Conservation (phyloP, 1,140 invertebrate species). For the Lepidostoma basale region DNA sequence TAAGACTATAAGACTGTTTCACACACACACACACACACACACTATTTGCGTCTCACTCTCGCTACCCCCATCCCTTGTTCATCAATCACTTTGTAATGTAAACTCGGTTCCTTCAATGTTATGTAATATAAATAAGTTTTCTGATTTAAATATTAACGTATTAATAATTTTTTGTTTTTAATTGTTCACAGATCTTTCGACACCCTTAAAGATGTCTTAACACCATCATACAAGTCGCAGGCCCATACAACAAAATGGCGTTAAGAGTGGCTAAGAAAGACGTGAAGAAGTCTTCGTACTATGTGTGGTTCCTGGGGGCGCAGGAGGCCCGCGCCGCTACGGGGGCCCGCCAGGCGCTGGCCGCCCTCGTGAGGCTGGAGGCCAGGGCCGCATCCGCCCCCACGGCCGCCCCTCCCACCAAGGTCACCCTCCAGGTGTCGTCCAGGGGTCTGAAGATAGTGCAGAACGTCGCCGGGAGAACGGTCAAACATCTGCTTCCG, state of each 20-base stretch:
- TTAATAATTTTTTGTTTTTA: too few species aligned
- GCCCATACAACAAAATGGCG: slow-evolving; percentile 59
- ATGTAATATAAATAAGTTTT: too few species aligned
- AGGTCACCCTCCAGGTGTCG: slow-evolving; percentile 75
- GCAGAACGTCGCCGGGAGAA: slow-evolving; percentile 73
- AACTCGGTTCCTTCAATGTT: too few species aligned
- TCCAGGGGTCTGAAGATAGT: slow-evolving; percentile 94
- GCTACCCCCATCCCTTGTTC: too few species aligned
- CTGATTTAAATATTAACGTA: too few species aligned
- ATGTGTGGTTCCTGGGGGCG: slow-evolving; percentile 97
- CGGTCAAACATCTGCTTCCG: slow-evolving; percentile 94
- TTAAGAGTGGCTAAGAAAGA: slow-evolving; percentile 78
- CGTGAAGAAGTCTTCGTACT: slow-evolving; percentile 95
- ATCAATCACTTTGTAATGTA: too few species aligned
- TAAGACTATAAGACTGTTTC: too few species aligned
- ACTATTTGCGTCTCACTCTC: too few species aligned
- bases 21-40: too few species aligned
- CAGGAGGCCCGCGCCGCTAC: slow-evolving; percentile 90
- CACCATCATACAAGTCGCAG: too few species aligned
- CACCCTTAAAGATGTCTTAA: too few species aligned
- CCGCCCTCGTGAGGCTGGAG: slow-evolving; percentile 83
- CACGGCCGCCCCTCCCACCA: neutral
- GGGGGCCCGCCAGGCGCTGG: slow-evolving; percentile 78
- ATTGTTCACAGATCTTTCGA: too few species aligned
- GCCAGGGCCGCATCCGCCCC: slow-evolving; percentile 77